phyloP scores from a whole-genome alignment of 1,140 invertebrate species.

The Pseudomyrmex dendroicus region DNA sequence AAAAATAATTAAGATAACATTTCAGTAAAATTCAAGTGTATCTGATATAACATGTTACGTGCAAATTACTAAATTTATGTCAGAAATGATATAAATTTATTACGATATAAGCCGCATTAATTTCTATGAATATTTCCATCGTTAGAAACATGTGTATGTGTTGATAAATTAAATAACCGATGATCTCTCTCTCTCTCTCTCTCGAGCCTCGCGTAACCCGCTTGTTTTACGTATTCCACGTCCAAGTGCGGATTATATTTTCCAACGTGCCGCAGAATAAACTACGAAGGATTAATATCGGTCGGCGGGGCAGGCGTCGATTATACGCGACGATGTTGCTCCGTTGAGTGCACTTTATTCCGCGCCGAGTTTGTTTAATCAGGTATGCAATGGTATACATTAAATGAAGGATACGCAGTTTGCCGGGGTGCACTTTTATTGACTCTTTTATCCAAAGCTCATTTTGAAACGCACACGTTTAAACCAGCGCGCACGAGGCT shows the following conservation, averaged over 20 bases:
- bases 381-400: not conserved
- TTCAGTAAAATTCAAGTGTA: too few relatives aligned
- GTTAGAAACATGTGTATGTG: too few relatives aligned
- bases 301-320: conserved; percentile 22
- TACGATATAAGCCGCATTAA: too few relatives aligned
- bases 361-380: conserved; percentile 32
- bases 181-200: not conserved
- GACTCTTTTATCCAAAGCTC: conserved; percentile 15
- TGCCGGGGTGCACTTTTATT: conserved; percentile 13
- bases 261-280: conserved; percentile 58
- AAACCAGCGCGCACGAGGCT: not conserved
- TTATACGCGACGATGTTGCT: conserved; percentile 42
- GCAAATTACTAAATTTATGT: too few relatives aligned
- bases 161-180: not conserved
- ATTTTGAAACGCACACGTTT: conserved; percentile 15
- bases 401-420: conserved; percentile 6
- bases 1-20: too few relatives aligned
- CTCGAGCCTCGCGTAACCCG: not conserved
- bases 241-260: conserved; percentile 18
- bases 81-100: too few relatives aligned
- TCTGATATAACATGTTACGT: too few relatives aligned
- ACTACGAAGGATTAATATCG: conserved; percentile 57
- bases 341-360: conserved; percentile 23
- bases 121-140: too few relatives aligned
- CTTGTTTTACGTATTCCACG: conserved; percentile 17